A percentile compares a stretch with the other conserved stretches of the same genome.
Conservation (phyloP, 2,888 invertebrate species). For the Morinoia aosen region DNA sequence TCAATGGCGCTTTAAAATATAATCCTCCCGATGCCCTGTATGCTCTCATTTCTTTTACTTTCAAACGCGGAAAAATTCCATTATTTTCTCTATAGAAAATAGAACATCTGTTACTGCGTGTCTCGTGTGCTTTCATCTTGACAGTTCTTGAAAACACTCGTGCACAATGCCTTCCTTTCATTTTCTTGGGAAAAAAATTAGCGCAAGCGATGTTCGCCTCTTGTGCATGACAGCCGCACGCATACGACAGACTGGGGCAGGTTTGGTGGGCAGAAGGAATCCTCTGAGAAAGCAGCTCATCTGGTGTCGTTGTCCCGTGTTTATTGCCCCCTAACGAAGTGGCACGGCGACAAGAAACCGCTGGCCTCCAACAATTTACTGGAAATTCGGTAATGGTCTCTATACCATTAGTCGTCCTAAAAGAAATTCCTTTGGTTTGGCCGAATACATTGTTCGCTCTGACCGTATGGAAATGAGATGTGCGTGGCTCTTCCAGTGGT, state of each 20-base stretch:
- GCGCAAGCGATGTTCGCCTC: neutral
- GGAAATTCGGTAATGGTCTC: conserved; percentile 48
- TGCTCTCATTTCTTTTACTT: neutral
- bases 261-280: neutral
- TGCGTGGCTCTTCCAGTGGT: neutral
- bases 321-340: conserved; percentile 51
- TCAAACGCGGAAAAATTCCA: neutral
- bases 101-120: neutral
- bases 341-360: conserved; percentile 24
- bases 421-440: conserved; percentile 50
- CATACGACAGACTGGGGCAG: neutral
- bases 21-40: neutral
- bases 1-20: neutral
- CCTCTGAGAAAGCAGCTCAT: conserved; percentile 18
- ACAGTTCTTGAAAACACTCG: neutral
- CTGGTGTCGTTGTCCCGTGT: neutral
- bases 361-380: conserved; percentile 39
- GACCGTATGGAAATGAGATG: conserved; percentile 53
- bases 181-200: neutral
- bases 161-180: neutral
- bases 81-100: neutral
- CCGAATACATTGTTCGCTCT: conserved; percentile 32
- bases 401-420: conserved; percentile 37
- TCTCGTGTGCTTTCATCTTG: neutral
- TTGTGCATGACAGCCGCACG: neutral